phyloP scores from a whole-genome alignment of 1,140 invertebrate genomes.

The Phthorimaea operculella region DNA sequence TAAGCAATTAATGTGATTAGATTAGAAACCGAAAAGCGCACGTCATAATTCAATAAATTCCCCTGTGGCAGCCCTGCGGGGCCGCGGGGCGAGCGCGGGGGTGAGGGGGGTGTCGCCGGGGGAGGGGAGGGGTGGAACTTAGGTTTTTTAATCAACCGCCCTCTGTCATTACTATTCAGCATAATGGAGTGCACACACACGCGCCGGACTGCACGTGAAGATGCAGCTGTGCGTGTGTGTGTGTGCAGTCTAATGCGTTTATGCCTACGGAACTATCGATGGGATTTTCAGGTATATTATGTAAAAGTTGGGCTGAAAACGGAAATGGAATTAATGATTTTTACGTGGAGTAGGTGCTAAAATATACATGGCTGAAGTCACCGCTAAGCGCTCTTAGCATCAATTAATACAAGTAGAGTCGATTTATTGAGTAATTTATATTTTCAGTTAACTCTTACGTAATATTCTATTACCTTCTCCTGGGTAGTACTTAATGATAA shows the following conservation, averaged over 20 bases:
- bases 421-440: too few species aligned
- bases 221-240: background rate
- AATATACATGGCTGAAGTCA: too few species aligned
- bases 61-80: background rate
- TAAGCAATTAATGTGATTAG: too few species aligned
- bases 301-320: background rate
- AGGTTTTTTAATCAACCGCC: conserved; percentile 59
- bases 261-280: background rate
- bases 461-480: too few species aligned
- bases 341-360: too few species aligned
- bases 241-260: background rate
- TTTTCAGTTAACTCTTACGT: too few species aligned
- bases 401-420: too few species aligned
- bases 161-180: conserved; percentile 48
- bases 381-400: too few species aligned
- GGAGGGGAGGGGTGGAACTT: conserved; percentile 26
- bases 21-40: too few species aligned
- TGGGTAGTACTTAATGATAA: too few species aligned
- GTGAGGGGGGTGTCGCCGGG: conserved; percentile 11
- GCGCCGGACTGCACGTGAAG: background rate
- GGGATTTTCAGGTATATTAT: background rate
- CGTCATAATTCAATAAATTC: too few species aligned
- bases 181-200: conserved; percentile 34
- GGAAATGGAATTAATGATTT: too few species aligned
- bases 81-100: conserved; percentile 9